These are phyloP conservation scores for Nannospalax galili DNA, from an alignment of 2,113 vertebrate species.

Conservation along the genomic window DNA sequence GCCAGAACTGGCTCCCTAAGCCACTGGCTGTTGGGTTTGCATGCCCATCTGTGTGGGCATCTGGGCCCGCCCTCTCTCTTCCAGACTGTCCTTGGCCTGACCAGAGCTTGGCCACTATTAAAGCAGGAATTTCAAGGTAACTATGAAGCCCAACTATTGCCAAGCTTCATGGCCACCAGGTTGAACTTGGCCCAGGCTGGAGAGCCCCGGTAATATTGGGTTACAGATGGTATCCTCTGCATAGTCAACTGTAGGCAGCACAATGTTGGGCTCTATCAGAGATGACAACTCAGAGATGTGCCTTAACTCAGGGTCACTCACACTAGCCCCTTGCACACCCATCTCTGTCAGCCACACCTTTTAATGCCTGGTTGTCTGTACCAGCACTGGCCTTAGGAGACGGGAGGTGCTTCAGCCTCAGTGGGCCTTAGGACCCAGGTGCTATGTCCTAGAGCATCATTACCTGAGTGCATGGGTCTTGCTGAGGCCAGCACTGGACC, in stretches of 20 bases:
- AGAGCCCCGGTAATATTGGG: neutral
- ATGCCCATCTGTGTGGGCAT: neutral
- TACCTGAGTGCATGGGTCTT: neutral
- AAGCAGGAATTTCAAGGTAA: neutral
- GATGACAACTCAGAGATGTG: neutral
- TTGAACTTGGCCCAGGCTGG: neutral
- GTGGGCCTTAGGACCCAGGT: fast-evolving
- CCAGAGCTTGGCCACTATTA: neutral
- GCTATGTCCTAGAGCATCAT: fast-evolving
- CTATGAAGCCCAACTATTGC: neutral
- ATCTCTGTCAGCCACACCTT: fast-evolving
- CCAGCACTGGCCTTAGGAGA: neutral
- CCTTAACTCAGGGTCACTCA: neutral
- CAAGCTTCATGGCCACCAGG: neutral
- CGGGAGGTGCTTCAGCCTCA: neutral
- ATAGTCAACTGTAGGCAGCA: neutral
- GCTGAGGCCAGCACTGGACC: neutral
- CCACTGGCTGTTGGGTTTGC: neutral
- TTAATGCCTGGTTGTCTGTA: neutral
- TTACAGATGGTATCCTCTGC: neutral
- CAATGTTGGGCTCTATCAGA: neutral
- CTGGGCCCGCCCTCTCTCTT: neutral
- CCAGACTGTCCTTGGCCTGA: neutral
- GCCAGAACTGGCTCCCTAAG: neutral
- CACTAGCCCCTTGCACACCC: fast-evolving